Percentiles rank a stretch among this genome's conserved stretches.
Evolutionary conservation across 2,888 invertebrate species (phyloP).

Genomic region (Alviniconcha strummeri): DNA sequence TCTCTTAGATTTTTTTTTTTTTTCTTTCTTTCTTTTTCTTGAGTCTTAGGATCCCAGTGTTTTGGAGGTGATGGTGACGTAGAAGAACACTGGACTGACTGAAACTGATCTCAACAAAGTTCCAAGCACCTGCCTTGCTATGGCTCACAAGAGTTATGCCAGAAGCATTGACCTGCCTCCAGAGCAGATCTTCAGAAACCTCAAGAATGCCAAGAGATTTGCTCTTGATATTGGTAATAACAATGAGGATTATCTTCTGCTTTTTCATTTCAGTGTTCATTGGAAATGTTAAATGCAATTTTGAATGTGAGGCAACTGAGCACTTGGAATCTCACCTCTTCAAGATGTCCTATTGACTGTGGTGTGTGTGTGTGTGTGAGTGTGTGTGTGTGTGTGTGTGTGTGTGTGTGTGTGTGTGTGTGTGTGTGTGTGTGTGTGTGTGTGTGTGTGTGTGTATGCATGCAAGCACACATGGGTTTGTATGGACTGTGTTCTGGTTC

Average conservation of each 20-base stretch:
- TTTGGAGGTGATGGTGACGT: too few species aligned
- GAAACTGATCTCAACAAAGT: too few species aligned
- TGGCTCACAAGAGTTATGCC: slow-evolving; percentile 57
- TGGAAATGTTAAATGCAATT: background rate
- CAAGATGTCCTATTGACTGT: background rate
- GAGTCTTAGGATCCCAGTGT: too few species aligned
- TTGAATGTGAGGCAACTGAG: background rate
- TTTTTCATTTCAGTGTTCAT: background rate
- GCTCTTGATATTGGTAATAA: slow-evolving; percentile 81
- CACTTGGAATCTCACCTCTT: background rate
- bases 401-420: background rate
- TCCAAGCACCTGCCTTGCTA: background rate
- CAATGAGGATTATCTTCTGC: background rate
- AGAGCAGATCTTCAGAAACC: slow-evolving; percentile 78
- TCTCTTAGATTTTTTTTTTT: too few species aligned
- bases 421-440: too few species aligned
- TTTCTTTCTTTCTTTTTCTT: too few species aligned
- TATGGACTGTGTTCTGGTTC: too few species aligned
- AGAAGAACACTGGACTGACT: too few species aligned
- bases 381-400: background rate
- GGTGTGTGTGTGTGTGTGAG: background rate
- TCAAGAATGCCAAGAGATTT: slow-evolving; percentile 81
- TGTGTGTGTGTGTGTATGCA: too few species aligned
- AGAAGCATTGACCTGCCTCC: slow-evolving; percentile 66
- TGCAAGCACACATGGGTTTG: too few species aligned